A percentile compares a stretch with the other conserved stretches of the same genome.
Conservation (phyloP, 1,140 invertebrate genomes). For the Zelostemma sp. region DNA sequence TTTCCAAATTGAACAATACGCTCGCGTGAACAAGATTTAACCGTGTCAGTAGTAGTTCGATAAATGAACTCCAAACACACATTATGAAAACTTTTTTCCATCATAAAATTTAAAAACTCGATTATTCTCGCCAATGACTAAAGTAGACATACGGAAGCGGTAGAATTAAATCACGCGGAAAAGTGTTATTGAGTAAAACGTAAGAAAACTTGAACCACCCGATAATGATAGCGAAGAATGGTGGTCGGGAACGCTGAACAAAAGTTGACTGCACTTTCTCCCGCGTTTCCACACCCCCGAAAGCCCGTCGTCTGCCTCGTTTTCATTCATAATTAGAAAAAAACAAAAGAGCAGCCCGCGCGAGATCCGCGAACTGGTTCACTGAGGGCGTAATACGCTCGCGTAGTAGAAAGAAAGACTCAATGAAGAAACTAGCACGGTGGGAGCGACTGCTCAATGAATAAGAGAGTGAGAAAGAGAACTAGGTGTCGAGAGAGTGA, state of each 20-base stretch:
- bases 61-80: no score
- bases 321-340: constrained; percentile 72
- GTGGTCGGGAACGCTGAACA: constrained; percentile 14
- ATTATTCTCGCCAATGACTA: no score
- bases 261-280: constrained; percentile 22
- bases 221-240: constrained; percentile 18
- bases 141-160: no score
- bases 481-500: constrained; percentile 34
- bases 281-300: constrained; percentile 11
- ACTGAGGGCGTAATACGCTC: constrained; percentile 60
- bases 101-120: no score
- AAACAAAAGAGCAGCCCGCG: constrained; percentile 49
- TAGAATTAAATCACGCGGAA: no score
- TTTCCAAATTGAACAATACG: no score
- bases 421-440: constrained; percentile 67
- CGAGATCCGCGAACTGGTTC: constrained; percentile 51
- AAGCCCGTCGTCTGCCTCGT: constrained; percentile 45
- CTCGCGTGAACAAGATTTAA: constrained; percentile 46
- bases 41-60: constrained; percentile 33
- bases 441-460: constrained; percentile 65
- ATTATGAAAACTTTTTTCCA: no score
- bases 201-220: constrained; percentile 52
- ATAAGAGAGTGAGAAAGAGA: constrained; percentile 60
- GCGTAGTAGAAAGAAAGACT: constrained; percentile 70
- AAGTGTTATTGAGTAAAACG: constrained; percentile 39